phyloP scores from a whole-genome alignment of 2,888 invertebrate species.

The Anaspis maculata region DNA sequence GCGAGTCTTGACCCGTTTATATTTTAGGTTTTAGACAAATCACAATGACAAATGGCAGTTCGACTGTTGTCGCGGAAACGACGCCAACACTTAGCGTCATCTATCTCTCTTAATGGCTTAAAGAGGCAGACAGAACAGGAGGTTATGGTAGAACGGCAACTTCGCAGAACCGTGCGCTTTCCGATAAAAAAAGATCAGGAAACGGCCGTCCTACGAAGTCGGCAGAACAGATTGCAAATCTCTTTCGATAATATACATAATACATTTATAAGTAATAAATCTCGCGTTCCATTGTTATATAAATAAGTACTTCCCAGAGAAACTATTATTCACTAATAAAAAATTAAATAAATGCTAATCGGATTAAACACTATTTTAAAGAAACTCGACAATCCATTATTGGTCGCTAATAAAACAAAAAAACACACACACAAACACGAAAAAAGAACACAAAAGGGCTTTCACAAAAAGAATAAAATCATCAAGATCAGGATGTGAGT shows the following conservation, averaged over 20 bases:
- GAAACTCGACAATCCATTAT: conserved; percentile 37
- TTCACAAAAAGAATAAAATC: conserved; percentile 15
- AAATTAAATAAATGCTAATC: conserved; percentile 26
- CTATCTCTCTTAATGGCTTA: conserved; percentile 41
- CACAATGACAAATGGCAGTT: conserved; percentile 14
- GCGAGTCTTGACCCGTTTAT: conserved; percentile 14
- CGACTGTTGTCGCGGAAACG: conserved; percentile 12
- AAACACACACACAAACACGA: no score
- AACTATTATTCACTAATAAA: conserved; percentile 23
- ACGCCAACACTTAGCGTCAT: conserved; percentile 29
- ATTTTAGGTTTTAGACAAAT: conserved; percentile 18
- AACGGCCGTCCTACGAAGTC: no score
- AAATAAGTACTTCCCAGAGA: conserved; percentile 25
- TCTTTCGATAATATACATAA: conserved; percentile 33
- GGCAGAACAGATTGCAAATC: conserved; percentile 24
- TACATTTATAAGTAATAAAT: conserved; percentile 25
- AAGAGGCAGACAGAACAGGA: conserved; percentile 15
- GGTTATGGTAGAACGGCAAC: conserved; percentile 11
- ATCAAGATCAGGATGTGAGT: conserved; percentile 10
- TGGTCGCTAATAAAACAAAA: conserved; percentile 32
- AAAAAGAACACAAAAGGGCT: conserved; percentile 17
- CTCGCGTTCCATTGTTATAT: conserved; percentile 32
- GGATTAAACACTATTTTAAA: conserved; percentile 23
- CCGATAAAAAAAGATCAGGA: background rate
- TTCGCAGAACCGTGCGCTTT: conserved; percentile 4